Evolutionary conservation across 2,888 invertebrate genomes (phyloP), one percentile per base, ranked within the genome.

Genomic region (Orgyia antiqua): DNA sequence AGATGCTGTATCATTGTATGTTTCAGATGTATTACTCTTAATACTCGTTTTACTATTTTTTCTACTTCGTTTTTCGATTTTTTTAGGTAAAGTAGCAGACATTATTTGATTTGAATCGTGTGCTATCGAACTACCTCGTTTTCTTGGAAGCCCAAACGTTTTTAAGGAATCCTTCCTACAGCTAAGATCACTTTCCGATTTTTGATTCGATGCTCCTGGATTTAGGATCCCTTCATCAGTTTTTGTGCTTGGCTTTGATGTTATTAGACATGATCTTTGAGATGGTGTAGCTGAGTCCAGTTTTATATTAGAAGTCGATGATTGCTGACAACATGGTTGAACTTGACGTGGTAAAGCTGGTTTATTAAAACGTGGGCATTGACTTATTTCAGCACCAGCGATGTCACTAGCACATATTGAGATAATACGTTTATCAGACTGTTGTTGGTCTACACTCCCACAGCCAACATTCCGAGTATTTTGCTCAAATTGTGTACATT

Each of bases 1-100:
- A 23, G 9, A 17, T 10, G 18, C 21, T 8, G 24, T 19, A 13
- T 25, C 27, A 5, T 1, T 18, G 10, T 15, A 10, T 3, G 10
- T 3, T 8, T 27, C 7, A 9, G 27, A 30, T 2, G 9, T 10
- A 12, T 13, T 19, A 12, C 34, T 29, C n/a, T 20, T 25, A 5
- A 25, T 12, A 13, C 29, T 34, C 1, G 34, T 29, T 34, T 30
- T 34, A 9, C 29, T 33, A 2, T 7, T 11, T 17, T 20, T 17
- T 8, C 24, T 19, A 3, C 11, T 12, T 2, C 9, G 10, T 10
- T 24, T 18, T 8, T 5, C 13, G 6, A 8, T 13, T 5, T 15
- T 17, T 8, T 21, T 12, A 1, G 18, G 10, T 18, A 27, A 10
- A 10, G 24, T 13, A 9, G 27, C 8, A 10, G 7, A 8, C 7